Conservation (phyloP, 2,888 invertebrate genomes). For the Odontomyia ornata region DNA sequence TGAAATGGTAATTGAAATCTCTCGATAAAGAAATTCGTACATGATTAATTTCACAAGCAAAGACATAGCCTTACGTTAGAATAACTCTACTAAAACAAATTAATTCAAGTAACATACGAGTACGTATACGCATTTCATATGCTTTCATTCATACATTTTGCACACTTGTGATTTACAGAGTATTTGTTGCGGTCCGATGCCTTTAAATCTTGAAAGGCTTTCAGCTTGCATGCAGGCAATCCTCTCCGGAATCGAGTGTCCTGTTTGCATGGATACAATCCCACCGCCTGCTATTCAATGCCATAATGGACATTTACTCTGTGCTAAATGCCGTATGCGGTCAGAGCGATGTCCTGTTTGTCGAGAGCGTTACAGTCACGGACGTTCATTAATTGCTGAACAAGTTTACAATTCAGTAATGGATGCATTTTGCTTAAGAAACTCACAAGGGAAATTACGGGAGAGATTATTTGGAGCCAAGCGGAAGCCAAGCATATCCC, state of each 20-base stretch:
- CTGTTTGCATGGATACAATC: conserved; percentile 72
- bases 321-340: conserved; percentile 69
- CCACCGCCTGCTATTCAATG: conserved; percentile 72
- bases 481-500: conserved; percentile 46
- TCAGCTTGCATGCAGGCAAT: conserved; percentile 67
- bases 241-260: conserved; percentile 70
- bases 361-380: conserved; percentile 66
- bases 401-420: conserved; percentile 67
- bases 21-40: too few species aligned
- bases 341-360: conserved; percentile 72
- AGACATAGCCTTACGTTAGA: too few species aligned
- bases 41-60: too few species aligned
- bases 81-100: too few species aligned
- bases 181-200: conserved; percentile 69
- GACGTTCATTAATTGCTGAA: conserved; percentile 67
- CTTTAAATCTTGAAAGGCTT: conserved; percentile 66
- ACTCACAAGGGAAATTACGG: conserved; percentile 63
- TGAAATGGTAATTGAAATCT: too few species aligned
- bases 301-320: conserved; percentile 73
- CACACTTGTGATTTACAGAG: conserved; percentile 56
- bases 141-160: neutral
- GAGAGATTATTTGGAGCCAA: conserved; percentile 64
- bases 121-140: neutral
- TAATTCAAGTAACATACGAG: too few species aligned
- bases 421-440: conserved; percentile 65